Evolutionary conservation across 2,888 invertebrate genomes (phyloP).

Genomic region (Carcina quercana): DNA sequence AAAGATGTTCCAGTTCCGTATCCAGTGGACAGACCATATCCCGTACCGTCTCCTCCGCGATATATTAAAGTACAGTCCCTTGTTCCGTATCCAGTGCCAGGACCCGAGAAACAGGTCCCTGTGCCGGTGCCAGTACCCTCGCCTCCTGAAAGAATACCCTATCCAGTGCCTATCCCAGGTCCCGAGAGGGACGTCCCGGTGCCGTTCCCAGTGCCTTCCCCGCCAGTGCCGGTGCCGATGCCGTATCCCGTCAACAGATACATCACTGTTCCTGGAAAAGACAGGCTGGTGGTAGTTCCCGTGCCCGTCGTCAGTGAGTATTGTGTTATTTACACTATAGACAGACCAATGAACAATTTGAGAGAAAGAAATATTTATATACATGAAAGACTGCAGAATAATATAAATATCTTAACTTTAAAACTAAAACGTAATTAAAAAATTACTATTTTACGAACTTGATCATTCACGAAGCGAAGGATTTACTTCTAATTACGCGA

Average conservation of each 20-base stretch:
- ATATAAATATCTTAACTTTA: too few species aligned
- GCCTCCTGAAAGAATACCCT: slow-evolving; percentile 25
- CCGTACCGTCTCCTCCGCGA: slow-evolving; percentile 11
- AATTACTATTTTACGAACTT: too few species aligned
- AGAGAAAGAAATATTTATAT: too few species aligned
- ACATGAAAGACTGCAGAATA: too few species aligned
- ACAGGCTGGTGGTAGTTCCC: slow-evolving; percentile 37
- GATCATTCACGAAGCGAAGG: too few species aligned
- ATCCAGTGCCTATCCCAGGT: slow-evolving; percentile 27
- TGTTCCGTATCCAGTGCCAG: slow-evolving; percentile 25
- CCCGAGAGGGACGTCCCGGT: slow-evolving; percentile 25
- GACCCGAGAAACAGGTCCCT: slow-evolving; percentile 22
- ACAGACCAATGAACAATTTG: too few species aligned
- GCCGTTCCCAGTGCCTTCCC: slow-evolving; percentile 37
- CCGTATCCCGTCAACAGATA: slow-evolving; percentile 38
- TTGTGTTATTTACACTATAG: too few species aligned
- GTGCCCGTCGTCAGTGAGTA: slow-evolving; percentile 36
- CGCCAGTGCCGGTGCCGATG: slow-evolving; percentile 30
- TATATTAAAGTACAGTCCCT: slow-evolving; percentile 7
- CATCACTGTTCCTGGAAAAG: slow-evolving; percentile 38
- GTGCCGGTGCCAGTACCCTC: slow-evolving; percentile 35
- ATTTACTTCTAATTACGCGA: background rate
- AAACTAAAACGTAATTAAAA: too few species aligned
- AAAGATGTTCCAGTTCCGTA: slow-evolving; percentile 19
- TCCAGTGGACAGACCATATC: slow-evolving; percentile 20